These are phyloP conservation scores for Drepana arcuata DNA, from an alignment of 1,140 invertebrate genomes.

Conservation along the genomic window DNA sequence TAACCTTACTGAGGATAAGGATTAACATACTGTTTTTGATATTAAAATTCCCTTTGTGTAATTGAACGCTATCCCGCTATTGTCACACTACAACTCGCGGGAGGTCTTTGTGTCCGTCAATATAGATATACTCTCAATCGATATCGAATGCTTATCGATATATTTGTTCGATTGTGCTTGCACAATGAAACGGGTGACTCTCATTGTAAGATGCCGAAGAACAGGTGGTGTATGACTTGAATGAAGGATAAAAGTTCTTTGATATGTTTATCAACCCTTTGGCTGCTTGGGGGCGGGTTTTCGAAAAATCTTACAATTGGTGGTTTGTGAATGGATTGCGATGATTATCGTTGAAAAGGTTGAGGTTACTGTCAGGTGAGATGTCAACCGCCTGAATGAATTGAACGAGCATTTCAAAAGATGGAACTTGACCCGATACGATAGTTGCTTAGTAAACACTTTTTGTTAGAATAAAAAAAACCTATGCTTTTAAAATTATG, in stretches of 20 bases:
- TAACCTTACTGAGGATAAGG: too few species aligned
- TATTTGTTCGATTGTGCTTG: slow-evolving; percentile 48
- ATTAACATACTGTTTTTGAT: too few species aligned
- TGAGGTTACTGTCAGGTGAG: slow-evolving; percentile 65
- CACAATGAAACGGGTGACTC: slow-evolving; percentile 44
- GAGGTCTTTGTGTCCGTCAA: slow-evolving; percentile 43
- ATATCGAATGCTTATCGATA: slow-evolving; percentile 59
- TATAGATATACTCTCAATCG: slow-evolving; percentile 30
- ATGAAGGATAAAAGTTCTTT: slow-evolving; percentile 41
- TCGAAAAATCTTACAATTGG: slow-evolving; percentile 42
- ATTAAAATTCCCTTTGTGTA: too few species aligned
- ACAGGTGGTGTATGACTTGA: slow-evolving; percentile 49
- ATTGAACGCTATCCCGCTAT: too few species aligned
- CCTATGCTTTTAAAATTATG: not conserved
- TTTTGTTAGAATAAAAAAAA: not conserved
- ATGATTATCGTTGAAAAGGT: slow-evolving; percentile 53
- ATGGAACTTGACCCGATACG: slow-evolving; percentile 48
- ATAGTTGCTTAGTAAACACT: slow-evolving; percentile 14
- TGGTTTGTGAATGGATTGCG: slow-evolving; percentile 54
- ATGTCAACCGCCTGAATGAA: slow-evolving; percentile 52
- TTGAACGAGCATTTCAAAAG: slow-evolving; percentile 28
- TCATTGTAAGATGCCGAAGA: slow-evolving; percentile 40
- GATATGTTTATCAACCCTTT: slow-evolving; percentile 71
- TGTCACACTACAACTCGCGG: slow-evolving; percentile 28
- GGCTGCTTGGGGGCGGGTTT: slow-evolving; percentile 52